Evolutionary conservation across 2,888 invertebrate species (phyloP).

Genomic region (Mactromeris polynyma): DNA sequence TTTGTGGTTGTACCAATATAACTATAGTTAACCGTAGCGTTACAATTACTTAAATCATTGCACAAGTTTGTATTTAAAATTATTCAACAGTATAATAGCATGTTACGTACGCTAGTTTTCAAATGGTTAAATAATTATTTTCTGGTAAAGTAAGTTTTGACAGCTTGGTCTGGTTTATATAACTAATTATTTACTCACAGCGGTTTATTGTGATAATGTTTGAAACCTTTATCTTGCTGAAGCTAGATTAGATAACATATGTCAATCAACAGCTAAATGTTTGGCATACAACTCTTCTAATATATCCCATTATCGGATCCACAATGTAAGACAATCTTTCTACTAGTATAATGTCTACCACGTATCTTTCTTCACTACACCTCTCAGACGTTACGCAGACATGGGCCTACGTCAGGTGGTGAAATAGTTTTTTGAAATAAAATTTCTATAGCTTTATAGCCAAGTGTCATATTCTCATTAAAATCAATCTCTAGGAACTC

Average conservation of each 20-base stretch:
- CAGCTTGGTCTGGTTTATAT: background rate
- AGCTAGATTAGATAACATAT: background rate
- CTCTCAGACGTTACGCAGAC: background rate
- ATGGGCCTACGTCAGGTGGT: background rate
- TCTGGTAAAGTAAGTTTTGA: background rate
- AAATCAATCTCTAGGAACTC: too few relatives aligned
- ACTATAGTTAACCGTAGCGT: too few relatives aligned
- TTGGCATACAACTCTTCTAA: background rate
- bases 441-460: too few relatives aligned
- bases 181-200: background rate
- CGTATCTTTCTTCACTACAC: background rate
- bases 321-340: background rate
- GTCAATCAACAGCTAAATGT: constrained; percentile 7
- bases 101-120: too few relatives aligned
- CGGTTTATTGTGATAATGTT: background rate
- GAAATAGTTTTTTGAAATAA: too few relatives aligned
- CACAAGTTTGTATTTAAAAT: too few relatives aligned
- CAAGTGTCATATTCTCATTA: too few relatives aligned
- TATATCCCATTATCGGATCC: background rate
- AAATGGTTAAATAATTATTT: too few relatives aligned
- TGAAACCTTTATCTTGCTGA: background rate
- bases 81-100: too few relatives aligned
- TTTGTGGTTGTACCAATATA: too few relatives aligned
- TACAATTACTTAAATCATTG: too few relatives aligned
- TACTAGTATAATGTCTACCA: background rate